Evolutionary conservation across 2,888 invertebrate genomes (phyloP).

Genomic region (Agonopterix alstromeriana): DNA sequence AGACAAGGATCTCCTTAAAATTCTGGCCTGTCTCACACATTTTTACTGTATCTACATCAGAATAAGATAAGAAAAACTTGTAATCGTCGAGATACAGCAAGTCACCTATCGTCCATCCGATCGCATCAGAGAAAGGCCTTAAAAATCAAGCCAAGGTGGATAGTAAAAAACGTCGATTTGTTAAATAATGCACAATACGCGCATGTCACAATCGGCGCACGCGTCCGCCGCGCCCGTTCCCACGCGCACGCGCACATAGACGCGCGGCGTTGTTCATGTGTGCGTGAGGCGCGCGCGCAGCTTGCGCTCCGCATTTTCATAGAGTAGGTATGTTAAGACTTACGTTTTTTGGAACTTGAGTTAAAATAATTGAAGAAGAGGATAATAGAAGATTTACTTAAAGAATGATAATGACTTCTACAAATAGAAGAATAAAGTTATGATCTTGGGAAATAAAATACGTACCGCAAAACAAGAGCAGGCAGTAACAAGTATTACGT

Average conservation of each 20-base stretch:
- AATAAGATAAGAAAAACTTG: constrained; percentile 16
- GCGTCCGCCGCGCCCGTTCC: constrained; percentile 66
- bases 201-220: constrained; percentile 65
- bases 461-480: too few species aligned
- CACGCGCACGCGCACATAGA: constrained; percentile 55
- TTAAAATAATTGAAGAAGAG: too few species aligned
- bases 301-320: constrained; percentile 38
- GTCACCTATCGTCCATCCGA: constrained; percentile 9
- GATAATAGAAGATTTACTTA: too few species aligned
- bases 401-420: too few species aligned
- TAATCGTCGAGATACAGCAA: constrained; percentile 13
- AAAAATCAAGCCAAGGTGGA: neutral
- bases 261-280: constrained; percentile 16
- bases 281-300: constrained; percentile 54
- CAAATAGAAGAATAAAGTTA: too few species aligned
- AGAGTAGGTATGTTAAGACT: constrained; percentile 22
- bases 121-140: neutral
- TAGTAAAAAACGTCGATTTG: constrained; percentile 22
- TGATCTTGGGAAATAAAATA: too few species aligned
- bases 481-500: too few species aligned
- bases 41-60: constrained; percentile 6
- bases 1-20: neutral
- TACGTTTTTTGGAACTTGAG: too few species aligned
- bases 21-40: neutral
- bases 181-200: constrained; percentile 60